A percentile compares a stretch with the other conserved stretches of the same genome.
Evolutionary conservation across 2,113 vertebrate genomes (phyloP).

Genomic region (Dasyornis broadbenti): DNA sequence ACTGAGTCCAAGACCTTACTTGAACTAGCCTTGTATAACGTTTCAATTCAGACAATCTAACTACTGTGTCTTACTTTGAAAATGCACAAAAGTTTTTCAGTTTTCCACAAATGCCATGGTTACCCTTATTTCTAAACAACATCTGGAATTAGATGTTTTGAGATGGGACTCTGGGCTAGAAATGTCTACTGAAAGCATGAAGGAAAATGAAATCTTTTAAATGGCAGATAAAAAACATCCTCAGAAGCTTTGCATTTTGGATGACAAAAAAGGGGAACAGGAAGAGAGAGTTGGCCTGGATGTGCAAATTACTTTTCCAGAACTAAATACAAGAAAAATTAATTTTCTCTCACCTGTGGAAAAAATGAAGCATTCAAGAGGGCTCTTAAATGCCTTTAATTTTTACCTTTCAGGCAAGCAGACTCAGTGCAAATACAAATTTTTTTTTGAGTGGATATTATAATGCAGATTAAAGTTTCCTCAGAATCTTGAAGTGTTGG

Average conservation of each 20-base stretch:
- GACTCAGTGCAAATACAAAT: not conserved
- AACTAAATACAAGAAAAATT: not conserved
- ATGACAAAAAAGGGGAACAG: not conserved
- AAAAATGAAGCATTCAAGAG: not conserved
- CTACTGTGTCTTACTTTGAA: conserved; percentile 12
- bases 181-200: not conserved
- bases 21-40: conserved; percentile 46
- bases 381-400: not conserved
- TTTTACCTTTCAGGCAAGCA: not conserved
- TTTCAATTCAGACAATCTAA: conserved; percentile 48
- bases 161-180: not conserved
- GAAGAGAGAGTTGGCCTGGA: not conserved
- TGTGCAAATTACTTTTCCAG: not conserved
- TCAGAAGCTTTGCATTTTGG: not conserved
- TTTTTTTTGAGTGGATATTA: not conserved
- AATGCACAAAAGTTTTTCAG: conserved; percentile 64
- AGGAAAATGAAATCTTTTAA: conserved; percentile 40
- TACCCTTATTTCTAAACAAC: conserved; percentile 61
- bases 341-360: conserved; percentile 6
- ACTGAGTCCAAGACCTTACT: conserved; percentile 31
- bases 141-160: conserved; percentile 60
- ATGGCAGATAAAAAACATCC: not conserved
- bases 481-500: not conserved
- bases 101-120: conserved; percentile 67
- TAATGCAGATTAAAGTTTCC: not conserved